phyloP scores from a whole-genome alignment of 92 coral and sea anemone species.

The Plumapathes pennacea region DNA sequence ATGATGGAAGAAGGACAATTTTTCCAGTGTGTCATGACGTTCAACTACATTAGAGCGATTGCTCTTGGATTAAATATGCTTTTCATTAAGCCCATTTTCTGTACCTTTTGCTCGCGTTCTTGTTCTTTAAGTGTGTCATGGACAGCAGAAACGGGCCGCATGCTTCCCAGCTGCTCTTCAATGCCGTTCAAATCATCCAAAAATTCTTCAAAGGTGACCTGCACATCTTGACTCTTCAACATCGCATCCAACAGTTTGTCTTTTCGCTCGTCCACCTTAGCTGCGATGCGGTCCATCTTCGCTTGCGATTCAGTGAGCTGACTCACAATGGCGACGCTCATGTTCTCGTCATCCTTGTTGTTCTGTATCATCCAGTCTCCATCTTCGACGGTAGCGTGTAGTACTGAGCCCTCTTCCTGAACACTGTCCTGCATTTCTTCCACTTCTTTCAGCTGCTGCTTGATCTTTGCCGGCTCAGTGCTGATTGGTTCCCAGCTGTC shows the following conservation, averaged over 20 bases:
- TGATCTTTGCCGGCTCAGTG: conserved; percentile 85
- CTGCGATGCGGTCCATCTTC: conserved; percentile 79
- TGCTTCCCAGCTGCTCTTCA: conserved; percentile 91
- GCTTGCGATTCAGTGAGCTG: conserved; percentile 81
- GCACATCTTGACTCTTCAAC: conserved; percentile 86
- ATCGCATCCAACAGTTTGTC: conserved; percentile 79
- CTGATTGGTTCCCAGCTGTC: conserved; percentile 83
- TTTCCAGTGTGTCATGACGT: too few species aligned
- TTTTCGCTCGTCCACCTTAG: conserved; percentile 81
- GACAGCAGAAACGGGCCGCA: conserved; percentile 93
- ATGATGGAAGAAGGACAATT: too few species aligned
- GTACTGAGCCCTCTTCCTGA: conserved; percentile 80
- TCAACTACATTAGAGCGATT: too few species aligned
- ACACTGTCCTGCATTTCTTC: conserved; percentile 68
- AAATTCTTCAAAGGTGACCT: conserved; percentile 85
- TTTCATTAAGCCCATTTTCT: too few species aligned
- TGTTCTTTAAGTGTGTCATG: conserved; percentile 90
- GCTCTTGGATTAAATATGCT: too few species aligned
- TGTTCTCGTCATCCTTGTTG: conserved; percentile 78
- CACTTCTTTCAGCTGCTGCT: conserved; percentile 77
- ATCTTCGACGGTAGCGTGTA: conserved; percentile 74
- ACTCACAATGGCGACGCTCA: conserved; percentile 73
- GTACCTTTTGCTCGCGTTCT: conserved; percentile 87
- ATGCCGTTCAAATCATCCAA: conserved; percentile 79
- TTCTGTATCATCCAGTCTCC: conserved; percentile 90